Evolutionary conservation across 2,888 invertebrate genomes (phyloP), one percentile per base, ranked within the genome.

Genomic region (Epinotia ramella): DNA sequence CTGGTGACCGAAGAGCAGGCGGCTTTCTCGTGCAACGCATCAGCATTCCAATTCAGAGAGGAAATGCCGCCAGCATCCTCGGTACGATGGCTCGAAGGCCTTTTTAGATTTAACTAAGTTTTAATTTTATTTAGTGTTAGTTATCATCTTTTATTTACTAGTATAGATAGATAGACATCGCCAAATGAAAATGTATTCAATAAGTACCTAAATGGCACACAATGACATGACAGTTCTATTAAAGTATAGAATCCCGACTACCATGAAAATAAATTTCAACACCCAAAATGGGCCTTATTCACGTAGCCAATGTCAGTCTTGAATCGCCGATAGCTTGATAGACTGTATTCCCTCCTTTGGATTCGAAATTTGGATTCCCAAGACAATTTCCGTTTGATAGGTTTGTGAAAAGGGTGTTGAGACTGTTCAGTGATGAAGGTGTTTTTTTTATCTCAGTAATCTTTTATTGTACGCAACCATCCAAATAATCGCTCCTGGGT

Each of bases 191-290:
- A 62, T 46, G 20, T 46, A 46, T 44, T 46, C 13, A 20, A 66
- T 53, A n/a, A n/a, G n/a, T n/a, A 53, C 5, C 66, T 66, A 53
- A 53, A 66, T 28, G 28, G 53, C 49, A 66, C 49, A 46, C 53
- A 66, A 66, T 66, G 33, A 53, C 2, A 33, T 56, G 66, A 66
- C 66, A 66, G 66, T 66, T 56, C 66, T 33, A 66, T 66, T 66
- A 53, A n/a, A 24, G 18, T 53, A 49, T 18, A 18, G 12, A 53
- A 66, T 18, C 53, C 18, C 12, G 12, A 49, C 49, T 6, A 24
- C 20, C 49, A 24, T 18, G 33, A 28, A 49, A 13, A 46, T 18
- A 64, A 20, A 64, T 5, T 5, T 63, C 44, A 44, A 24, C 18
- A 49, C 11, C 28, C 24, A 53, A 49, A 6, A 49, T 28, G 49